These are phyloP conservation scores for Diarsia dahlii DNA, from an alignment of 2,888 invertebrate species.

Conservation along the genomic window DNA sequence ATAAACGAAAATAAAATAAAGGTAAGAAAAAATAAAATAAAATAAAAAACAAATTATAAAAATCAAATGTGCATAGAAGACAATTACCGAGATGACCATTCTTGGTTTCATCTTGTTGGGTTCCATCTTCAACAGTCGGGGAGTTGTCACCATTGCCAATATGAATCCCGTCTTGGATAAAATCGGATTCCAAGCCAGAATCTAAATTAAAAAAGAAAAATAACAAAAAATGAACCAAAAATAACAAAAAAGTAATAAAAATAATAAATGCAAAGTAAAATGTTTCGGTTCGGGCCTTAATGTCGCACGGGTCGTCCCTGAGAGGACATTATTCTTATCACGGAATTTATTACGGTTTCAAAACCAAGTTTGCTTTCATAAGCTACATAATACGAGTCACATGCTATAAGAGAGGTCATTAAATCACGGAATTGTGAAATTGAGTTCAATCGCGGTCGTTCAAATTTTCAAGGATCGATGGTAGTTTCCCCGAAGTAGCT, in stretches of 20 bases:
- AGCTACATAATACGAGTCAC: constrained; percentile 5
- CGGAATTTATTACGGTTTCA: constrained; percentile 35
- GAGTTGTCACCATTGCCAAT: constrained; percentile 85
- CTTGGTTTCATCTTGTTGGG: constrained; percentile 87
- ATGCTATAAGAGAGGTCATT: constrained; percentile 10
- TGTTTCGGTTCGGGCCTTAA: not conserved
- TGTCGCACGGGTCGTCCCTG: not conserved
- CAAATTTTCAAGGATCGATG: constrained; percentile 10
- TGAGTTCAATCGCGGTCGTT: constrained; percentile 31
- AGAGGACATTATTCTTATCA: constrained; percentile 16
- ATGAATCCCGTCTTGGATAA: constrained; percentile 90
- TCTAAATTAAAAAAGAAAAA: constrained; percentile 85
- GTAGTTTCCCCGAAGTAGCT: not conserved
- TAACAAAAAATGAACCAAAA: constrained; percentile 58
- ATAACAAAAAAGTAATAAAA: constrained; percentile 17
- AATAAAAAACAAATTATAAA: constrained; percentile 48
- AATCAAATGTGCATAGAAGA: constrained; percentile 44
- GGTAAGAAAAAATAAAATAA: constrained; percentile 65
- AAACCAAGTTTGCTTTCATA: constrained; percentile 29
- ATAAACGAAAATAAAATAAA: constrained; percentile 68
- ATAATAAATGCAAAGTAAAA: not conserved
- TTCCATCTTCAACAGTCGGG: constrained; percentile 87
- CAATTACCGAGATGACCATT: constrained; percentile 91
- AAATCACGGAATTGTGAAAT: constrained; percentile 25
- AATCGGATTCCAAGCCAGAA: constrained; percentile 92